Conservation (phyloP, 2,113 vertebrate species). For the Calidris pugnax region DNA sequence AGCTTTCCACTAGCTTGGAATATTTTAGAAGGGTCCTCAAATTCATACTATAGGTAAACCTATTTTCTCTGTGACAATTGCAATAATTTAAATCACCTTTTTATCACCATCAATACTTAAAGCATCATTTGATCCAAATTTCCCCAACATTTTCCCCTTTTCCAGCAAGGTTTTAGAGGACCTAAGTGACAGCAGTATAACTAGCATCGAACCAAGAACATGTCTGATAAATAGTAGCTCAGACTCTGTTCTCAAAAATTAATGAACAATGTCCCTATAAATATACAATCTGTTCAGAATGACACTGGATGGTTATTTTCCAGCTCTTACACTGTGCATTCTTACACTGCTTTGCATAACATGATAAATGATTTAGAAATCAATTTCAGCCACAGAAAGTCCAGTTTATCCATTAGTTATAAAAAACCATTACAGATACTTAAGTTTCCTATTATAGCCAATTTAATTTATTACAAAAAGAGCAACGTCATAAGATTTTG, state of each 20-base stretch:
- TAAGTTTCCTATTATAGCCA: constrained; percentile 39
- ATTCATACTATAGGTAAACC: neutral
- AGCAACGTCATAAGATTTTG: constrained; percentile 13
- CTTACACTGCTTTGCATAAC: neutral
- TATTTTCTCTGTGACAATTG: constrained; percentile 6
- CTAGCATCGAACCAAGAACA: neutral
- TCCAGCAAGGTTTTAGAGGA: constrained; percentile 19
- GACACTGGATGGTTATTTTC: neutral
- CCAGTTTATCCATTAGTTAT: constrained; percentile 34
- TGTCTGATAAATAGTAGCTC: neutral
- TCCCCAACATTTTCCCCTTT: neutral
- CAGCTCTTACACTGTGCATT: neutral
- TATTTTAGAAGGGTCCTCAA: constrained; percentile 14
- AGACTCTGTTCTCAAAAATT: constrained; percentile 27
- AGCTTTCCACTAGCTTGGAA: neutral
- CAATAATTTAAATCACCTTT: constrained; percentile 23
- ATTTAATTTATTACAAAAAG: constrained; percentile 50
- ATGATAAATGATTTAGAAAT: constrained; percentile 54
- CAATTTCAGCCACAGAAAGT: constrained; percentile 32
- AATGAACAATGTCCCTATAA: constrained; percentile 17
- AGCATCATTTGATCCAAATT: constrained; percentile 40
- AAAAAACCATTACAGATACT: constrained; percentile 23
- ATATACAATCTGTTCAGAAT: neutral
- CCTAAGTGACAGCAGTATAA: neutral
- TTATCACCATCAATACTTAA: neutral